Conservation (phyloP, 1,140 invertebrate species). For the Euschistus heros region DNA sequence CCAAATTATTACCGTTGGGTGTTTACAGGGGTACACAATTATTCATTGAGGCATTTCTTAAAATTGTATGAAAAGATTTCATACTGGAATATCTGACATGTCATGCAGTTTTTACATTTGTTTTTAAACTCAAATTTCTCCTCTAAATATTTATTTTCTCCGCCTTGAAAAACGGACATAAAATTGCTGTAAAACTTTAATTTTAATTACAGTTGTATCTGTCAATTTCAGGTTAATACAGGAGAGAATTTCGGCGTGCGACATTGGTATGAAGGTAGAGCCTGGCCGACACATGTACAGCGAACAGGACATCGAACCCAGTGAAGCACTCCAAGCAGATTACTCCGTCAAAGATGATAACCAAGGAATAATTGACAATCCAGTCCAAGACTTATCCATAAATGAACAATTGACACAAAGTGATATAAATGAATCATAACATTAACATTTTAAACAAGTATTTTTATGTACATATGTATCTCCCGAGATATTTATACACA, state of each 20-base stretch:
- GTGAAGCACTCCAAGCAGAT: background rate
- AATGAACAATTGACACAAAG: conserved; percentile 12
- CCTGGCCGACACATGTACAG: background rate
- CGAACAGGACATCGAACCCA: conserved; percentile 7
- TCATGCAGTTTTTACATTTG: too few species aligned
- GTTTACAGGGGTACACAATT: too few species aligned
- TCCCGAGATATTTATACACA: background rate
- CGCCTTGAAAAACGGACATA: background rate
- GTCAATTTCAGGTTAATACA: conserved; percentile 8
- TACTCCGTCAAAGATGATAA: conserved; percentile 1
- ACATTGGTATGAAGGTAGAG: conserved; percentile 2
- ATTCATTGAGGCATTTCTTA: too few species aligned
- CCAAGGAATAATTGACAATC: conserved; percentile 14
- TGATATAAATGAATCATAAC: conserved; percentile 20
- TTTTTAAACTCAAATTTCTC: too few species aligned
- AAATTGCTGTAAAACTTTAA: background rate
- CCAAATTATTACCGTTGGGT: too few species aligned
- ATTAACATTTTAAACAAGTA: conserved; percentile 3
- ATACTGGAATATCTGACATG: too few species aligned
- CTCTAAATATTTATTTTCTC: too few species aligned
- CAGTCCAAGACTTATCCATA: conserved; percentile 19
- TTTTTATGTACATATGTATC: conserved; percentile 7
- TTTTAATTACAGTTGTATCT: background rate
- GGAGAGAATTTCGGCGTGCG: conserved; percentile 4
- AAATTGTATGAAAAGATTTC: too few species aligned